phyloP scores from a whole-genome alignment of 2,113 vertebrate species.

The Chaetops frenatus region DNA sequence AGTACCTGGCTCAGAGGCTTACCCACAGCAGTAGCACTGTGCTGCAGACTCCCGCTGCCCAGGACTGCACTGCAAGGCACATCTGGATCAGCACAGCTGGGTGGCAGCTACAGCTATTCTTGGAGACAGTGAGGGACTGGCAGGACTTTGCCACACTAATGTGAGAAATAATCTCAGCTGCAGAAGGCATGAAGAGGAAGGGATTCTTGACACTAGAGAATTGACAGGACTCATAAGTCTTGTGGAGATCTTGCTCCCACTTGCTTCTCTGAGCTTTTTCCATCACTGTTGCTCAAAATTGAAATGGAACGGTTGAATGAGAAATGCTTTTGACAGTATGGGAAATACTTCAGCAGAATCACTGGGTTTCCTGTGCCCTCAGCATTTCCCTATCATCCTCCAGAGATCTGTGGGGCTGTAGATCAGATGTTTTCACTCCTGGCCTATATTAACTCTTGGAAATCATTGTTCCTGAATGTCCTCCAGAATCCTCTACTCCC shows the following conservation, averaged over 20 bases:
- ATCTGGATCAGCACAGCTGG: background rate
- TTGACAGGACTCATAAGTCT: background rate
- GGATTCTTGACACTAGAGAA: background rate
- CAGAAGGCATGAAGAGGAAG: background rate
- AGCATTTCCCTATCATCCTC: background rate
- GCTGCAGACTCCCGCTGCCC: background rate
- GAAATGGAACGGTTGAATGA: background rate
- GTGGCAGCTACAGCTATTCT: background rate
- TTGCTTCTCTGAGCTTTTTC: background rate
- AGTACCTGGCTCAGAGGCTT: background rate
- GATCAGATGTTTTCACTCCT: background rate
- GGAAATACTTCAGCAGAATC: background rate
- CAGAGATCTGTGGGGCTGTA: background rate
- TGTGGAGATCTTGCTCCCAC: background rate
- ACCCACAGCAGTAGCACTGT: rapidly evolving
- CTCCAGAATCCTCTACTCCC: background rate
- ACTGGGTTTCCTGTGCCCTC: background rate
- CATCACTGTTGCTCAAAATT: background rate
- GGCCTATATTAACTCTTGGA: background rate
- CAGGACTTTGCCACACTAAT: rapidly evolving
- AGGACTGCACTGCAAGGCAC: background rate
- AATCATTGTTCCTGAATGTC: background rate
- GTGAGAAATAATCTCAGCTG: background rate
- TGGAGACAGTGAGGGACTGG: background rate
- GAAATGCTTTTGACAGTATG: background rate